A percentile compares a stretch with the other conserved stretches of the same genome.
Evolutionary conservation across 2,113 vertebrate genomes (phyloP).

Genomic region (Malurus cyaneus): DNA sequence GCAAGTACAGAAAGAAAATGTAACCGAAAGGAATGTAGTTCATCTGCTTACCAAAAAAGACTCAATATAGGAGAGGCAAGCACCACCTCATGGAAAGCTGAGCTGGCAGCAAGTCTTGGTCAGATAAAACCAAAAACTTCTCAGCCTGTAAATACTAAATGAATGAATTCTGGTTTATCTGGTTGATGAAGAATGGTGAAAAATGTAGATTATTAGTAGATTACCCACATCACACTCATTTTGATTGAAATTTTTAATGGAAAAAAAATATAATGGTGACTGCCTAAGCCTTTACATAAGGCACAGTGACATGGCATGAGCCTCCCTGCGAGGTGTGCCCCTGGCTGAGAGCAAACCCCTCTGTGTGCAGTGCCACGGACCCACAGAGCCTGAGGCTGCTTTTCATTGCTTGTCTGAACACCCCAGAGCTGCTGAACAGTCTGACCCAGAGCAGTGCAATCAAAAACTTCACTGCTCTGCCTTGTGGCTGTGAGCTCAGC

Average conservation of each 20-base stretch:
- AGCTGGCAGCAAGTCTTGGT: not conserved
- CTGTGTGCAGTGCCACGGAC: rapidly evolving
- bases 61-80: not conserved
- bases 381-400: not conserved
- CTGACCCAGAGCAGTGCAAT: not conserved
- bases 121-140: not conserved
- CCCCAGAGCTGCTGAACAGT: not conserved
- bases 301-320: not conserved
- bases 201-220: not conserved
- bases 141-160: not conserved
- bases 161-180: not conserved
- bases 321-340: not conserved
- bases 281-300: not conserved
- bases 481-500: rapidly evolving
- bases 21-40: not conserved
- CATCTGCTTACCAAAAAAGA: not conserved
- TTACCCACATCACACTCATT: not conserved
- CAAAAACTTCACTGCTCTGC: not conserved
- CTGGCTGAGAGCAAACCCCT: not conserved
- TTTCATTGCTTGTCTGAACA: not conserved
- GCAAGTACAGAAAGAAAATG: not conserved
- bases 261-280: not conserved
- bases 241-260: not conserved
- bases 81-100: not conserved
- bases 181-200: not conserved